These are phyloP conservation scores for Nibea albiflora DNA, from an alignment of 2,113 vertebrate species.

Conservation along the genomic window DNA sequence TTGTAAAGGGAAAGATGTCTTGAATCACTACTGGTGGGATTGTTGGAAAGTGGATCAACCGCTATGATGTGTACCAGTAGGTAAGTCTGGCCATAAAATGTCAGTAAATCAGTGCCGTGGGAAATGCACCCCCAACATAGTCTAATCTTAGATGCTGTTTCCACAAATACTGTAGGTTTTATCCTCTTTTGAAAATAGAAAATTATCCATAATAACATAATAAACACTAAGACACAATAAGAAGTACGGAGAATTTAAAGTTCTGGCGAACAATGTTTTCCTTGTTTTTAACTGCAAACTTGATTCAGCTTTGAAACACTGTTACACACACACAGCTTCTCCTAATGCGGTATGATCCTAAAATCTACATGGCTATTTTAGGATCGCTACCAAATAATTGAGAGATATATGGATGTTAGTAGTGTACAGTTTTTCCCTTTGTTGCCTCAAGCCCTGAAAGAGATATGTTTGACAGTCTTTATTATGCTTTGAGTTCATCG, in stretches of 20 bases:
- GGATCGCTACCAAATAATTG: constrained; percentile 47
- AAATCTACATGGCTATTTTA: constrained; percentile 51
- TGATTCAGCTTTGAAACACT: constrained; percentile 1
- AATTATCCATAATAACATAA: neutral
- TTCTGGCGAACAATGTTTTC: neutral
- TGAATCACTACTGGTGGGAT: neutral
- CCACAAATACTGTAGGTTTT: neutral
- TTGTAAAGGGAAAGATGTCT: neutral
- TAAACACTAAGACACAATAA: no score
- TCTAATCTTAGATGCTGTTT: neutral
- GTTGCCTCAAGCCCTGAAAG: constrained; percentile 53
- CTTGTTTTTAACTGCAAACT: neutral
- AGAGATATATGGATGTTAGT: constrained; percentile 30
- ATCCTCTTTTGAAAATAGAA: neutral
- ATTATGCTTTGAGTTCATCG: constrained; percentile 47
- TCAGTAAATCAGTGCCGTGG: neutral
- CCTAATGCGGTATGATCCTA: constrained; percentile 23
- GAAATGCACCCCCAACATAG: neutral
- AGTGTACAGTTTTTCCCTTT: constrained; percentile 45
- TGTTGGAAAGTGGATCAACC: neutral
- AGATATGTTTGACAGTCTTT: constrained; percentile 33
- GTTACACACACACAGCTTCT: neutral
- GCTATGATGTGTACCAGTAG: neutral
- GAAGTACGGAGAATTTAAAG: neutral
- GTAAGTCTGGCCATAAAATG: no score